Evolutionary conservation across 2,888 invertebrate species (phyloP).

Genomic region (Brachyptera putata): DNA sequence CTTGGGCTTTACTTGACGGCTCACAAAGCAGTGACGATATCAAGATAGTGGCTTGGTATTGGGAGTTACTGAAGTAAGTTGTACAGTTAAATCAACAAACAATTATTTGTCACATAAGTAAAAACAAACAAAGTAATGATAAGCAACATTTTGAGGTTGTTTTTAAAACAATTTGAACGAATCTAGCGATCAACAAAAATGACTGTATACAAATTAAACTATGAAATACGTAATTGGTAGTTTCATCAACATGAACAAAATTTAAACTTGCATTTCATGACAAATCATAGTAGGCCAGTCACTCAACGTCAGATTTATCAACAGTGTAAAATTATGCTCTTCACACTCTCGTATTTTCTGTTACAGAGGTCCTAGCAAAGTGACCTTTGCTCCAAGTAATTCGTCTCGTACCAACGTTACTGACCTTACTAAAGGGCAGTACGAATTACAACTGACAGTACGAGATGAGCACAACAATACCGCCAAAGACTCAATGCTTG

Average conservation of each 20-base stretch:
- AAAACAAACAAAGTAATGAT: too few relatives aligned
- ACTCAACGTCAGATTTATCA: too few relatives aligned
- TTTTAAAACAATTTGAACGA: neutral
- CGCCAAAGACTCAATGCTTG: constrained; percentile 65
- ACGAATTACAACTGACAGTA: constrained; percentile 75
- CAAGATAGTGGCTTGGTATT: constrained; percentile 73
- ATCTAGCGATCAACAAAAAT: neutral
- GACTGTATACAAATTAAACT: constrained; percentile 6
- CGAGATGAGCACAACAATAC: constrained; percentile 79
- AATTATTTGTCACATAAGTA: neutral
- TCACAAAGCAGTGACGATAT: constrained; percentile 78
- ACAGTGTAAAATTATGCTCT: too few relatives aligned
- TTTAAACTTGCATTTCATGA: too few relatives aligned
- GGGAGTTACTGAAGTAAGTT: constrained; percentile 68
- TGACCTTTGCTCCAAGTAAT: constrained; percentile 50
- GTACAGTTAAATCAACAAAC: neutral
- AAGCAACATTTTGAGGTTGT: neutral
- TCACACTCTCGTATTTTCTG: too few relatives aligned
- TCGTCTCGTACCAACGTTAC: constrained; percentile 72
- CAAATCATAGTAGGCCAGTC: too few relatives aligned
- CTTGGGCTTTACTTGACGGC: constrained; percentile 76
- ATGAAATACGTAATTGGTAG: too few relatives aligned
- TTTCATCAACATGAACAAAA: too few relatives aligned
- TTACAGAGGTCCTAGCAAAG: constrained; percentile 52
- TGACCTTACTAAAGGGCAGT: constrained; percentile 76